Percentiles rank a stretch among this genome's conserved stretches.
Evolutionary conservation across 2,797 vertebrate species (phyloP).

Genomic region (Discoglossus pictus): DNA sequence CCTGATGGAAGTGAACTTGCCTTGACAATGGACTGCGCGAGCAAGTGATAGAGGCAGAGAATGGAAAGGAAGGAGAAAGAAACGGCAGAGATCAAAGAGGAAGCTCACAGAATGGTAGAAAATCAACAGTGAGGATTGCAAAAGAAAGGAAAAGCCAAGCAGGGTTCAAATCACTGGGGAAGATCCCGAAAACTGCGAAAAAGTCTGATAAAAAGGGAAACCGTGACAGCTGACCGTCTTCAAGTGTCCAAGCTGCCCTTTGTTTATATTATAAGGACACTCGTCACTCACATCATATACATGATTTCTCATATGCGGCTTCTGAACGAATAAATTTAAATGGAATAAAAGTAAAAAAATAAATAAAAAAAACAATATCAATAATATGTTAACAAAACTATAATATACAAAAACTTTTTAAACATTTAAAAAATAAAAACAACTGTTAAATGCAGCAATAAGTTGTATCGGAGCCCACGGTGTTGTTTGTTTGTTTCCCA

Average conservation of each 20-base stretch:
- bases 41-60: slow-evolving; percentile 12
- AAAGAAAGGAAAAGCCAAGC: not conserved
- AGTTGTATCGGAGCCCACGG: too few relatives aligned
- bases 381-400: too few relatives aligned
- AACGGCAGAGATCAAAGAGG: slow-evolving; percentile 23
- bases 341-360: too few relatives aligned
- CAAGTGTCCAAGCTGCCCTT: not conserved
- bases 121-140: slow-evolving; percentile 23
- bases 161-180: not conserved
- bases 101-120: slow-evolving; percentile 22
- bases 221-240: too few relatives aligned
- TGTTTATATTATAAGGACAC: too few relatives aligned
- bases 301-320: too few relatives aligned
- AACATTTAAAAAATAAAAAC: too few relatives aligned
- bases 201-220: not conserved
- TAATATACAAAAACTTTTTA: too few relatives aligned
- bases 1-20: not conserved
- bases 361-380: too few relatives aligned
- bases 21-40: slow-evolving; percentile 40
- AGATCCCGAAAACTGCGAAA: slow-evolving; percentile 17
- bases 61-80: slow-evolving; percentile 14
- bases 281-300: not conserved
- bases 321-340: too few relatives aligned
- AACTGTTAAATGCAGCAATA: too few relatives aligned
- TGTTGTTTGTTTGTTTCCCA: too few relatives aligned